These are phyloP conservation scores for Coecobrya sp. DNA, from an alignment of 2,888 invertebrate genomes.

Conservation along the genomic window DNA sequence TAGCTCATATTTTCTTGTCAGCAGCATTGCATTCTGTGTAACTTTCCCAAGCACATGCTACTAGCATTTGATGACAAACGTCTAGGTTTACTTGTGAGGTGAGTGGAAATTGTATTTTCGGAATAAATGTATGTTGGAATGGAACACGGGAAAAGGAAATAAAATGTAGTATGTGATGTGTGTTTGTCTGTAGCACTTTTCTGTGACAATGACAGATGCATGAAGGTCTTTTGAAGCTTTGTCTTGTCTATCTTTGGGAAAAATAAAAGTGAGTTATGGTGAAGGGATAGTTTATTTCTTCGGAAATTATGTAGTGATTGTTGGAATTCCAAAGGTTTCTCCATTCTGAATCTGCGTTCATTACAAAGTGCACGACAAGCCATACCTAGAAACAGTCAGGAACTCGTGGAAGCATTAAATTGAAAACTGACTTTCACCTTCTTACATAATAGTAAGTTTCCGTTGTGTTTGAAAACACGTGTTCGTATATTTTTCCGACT, in stretches of 20 bases:
- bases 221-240: constrained; percentile 71
- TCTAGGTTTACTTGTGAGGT: not conserved
- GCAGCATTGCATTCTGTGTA: not conserved
- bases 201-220: constrained; percentile 75
- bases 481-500: not conserved
- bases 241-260: constrained; percentile 62
- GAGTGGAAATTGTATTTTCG: not conserved
- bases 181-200: constrained; percentile 36
- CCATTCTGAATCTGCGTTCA: not conserved
- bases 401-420: constrained; percentile 29
- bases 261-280: constrained; percentile 68
- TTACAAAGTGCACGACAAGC: not conserved
- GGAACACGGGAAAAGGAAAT: constrained; percentile 26
- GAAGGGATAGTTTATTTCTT: constrained; percentile 13
- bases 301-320: not conserved
- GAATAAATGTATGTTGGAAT: not conserved
- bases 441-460: not conserved
- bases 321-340: not conserved
- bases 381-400: not conserved
- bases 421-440: not conserved
- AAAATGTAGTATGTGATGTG: constrained; percentile 21
- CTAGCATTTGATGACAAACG: constrained; percentile 33
- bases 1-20: constrained; percentile 24
- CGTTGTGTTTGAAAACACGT: not conserved
- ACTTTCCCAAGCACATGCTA: constrained; percentile 30